Base-by-base conservation (phyloP, 2,888 invertebrate genomes). In the Philereme vetulata region DNA sequence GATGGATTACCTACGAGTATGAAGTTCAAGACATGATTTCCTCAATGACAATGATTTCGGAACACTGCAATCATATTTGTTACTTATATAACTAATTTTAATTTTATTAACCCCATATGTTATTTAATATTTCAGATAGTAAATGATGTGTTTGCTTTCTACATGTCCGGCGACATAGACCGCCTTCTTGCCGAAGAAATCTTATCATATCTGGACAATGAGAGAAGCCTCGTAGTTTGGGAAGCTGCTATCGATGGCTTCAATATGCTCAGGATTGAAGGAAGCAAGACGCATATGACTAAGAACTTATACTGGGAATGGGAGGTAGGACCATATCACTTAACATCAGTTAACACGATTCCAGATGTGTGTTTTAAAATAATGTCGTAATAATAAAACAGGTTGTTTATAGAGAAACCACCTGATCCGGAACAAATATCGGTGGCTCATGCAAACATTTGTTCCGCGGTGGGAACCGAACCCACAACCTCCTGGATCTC, bases 131-230 rank as follows among this genome's bases (percentile, higher is more conserved):
- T 83, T 6, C 79, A 92, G 92, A 88, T 92, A 34, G 89, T 86
- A 0, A 91, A 89, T 59, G 92, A 92, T 51, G 81, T 82, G 0
- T 81, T 92, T n/a, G 90, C 89, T 32, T 71, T 92, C 0, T 89
- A 82, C 64, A 80, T 80, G n/a, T 82, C 90, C 0, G 86, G 86
- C 7, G 86, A 86, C 9, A 66, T 91, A 7, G 68, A 72, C 4
- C 70, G 80, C 0, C 65, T 77, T 0, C 68, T 86, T 0, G 85
- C 88, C 0, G 77, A 78, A 64, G 80, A 83, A 4, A 73, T 92
- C 0, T 65, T 92, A 3, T 78, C 80, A 1, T 89, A 86, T 62
- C 66, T 92, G 21, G 81, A 85, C 36, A 75, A 74, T 5, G 92
- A 92, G 62, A 65, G 72, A 1, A 88, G 85, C 59, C 75, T 76